Percentiles rank a stretch among this genome's conserved stretches.
Conservation (phyloP, 1,140 invertebrate genomes). For the Drosophila arizonae region DNA sequence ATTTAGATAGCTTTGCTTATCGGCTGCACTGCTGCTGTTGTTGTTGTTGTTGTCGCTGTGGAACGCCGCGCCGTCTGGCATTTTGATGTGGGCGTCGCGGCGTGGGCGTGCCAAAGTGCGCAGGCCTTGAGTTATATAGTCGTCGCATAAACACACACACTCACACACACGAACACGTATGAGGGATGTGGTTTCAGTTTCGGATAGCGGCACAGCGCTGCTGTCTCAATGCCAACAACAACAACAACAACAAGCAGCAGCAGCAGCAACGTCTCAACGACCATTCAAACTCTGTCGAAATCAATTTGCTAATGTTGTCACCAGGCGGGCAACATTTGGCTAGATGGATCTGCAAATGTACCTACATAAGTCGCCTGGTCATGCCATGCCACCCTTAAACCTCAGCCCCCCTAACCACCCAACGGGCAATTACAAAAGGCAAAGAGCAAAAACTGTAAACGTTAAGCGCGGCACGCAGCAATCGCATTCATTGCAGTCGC, state of each 20-base stretch:
- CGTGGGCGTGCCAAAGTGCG: constrained; percentile 60
- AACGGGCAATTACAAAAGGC: constrained; percentile 25
- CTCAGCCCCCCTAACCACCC: neutral
- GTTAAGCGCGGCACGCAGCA: constrained; percentile 65
- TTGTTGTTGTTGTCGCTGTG: constrained; percentile 35
- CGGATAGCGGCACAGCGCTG: neutral
- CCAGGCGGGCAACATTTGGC: constrained; percentile 20
- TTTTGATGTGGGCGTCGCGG: constrained; percentile 40
- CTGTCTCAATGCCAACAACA: constrained; percentile 34
- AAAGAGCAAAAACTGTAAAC: constrained; percentile 53
- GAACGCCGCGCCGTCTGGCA: constrained; percentile 70
- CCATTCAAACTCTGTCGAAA: constrained; percentile 59
- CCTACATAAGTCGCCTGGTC: too few relatives aligned
- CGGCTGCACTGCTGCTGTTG: constrained; percentile 8
- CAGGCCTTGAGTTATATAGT: constrained; percentile 48
- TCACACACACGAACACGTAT: neutral
- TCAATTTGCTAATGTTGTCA: constrained; percentile 80
- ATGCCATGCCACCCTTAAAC: neutral
- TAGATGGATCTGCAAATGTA: constrained; percentile 1
- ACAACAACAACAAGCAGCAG: neutral
- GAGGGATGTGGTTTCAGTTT: constrained; percentile 25
- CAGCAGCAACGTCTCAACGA: neutral
- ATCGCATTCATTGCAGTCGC: constrained; percentile 71
- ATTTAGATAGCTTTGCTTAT: constrained; percentile 56
- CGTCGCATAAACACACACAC: neutral